phyloP scores from a whole-genome alignment of 2,888 invertebrate species.

The Lottia gigantea region DNA sequence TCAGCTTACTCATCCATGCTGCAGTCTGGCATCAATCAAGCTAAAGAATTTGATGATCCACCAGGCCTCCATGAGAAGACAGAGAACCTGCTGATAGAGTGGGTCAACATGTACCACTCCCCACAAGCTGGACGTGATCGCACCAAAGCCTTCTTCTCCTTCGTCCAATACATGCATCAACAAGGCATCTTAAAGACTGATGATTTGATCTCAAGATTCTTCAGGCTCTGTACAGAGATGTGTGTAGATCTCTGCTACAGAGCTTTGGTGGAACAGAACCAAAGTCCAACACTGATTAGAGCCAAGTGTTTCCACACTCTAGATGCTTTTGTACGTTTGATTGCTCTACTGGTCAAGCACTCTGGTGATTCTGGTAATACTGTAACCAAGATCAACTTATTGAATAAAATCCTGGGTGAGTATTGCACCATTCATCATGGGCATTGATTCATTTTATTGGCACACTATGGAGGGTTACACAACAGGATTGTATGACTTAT shows the following conservation, averaged over 20 bases:
- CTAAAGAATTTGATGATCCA: conserved; percentile 91
- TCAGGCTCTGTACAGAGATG: conserved; percentile 94
- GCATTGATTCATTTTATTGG: neutral
- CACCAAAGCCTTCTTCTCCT: conserved; percentile 87
- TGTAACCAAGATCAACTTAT: conserved; percentile 93
- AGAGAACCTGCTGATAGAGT: conserved; percentile 91
- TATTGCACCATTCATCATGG: neutral
- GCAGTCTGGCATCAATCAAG: conserved; percentile 88
- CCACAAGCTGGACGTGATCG: conserved; percentile 72
- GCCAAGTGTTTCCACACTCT: conserved; percentile 95
- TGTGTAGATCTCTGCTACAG: conserved; percentile 95
- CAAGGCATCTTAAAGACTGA: conserved; percentile 97
- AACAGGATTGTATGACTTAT: no score
- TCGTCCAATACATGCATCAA: conserved; percentile 96
- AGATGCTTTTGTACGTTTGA: conserved; percentile 93
- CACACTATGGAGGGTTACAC: no score
- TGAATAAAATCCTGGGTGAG: conserved; percentile 83
- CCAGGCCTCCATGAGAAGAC: conserved; percentile 95
- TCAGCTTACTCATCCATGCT: conserved; percentile 78
- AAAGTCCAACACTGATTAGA: conserved; percentile 76
- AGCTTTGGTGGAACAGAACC: conserved; percentile 78
- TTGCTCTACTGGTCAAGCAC: conserved; percentile 89
- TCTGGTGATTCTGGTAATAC: conserved; percentile 77
- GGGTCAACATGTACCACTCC: conserved; percentile 88
- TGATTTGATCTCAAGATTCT: conserved; percentile 95